Evolutionary conservation across 2,888 invertebrate species (phyloP).

Genomic region (Drosophila mimica): DNA sequence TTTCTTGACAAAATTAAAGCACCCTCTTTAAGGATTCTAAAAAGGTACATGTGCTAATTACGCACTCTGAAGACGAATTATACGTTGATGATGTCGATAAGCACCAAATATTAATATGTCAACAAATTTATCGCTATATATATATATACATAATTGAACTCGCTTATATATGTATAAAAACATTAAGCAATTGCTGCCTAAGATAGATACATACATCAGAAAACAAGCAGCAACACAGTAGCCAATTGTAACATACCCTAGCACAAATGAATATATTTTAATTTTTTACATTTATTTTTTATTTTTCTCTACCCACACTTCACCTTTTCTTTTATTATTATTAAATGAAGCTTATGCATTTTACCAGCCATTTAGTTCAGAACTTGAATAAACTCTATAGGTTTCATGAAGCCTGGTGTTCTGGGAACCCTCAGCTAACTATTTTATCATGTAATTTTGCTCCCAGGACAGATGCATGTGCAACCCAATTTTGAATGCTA

Average conservation of each 20-base stretch:
- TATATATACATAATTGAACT: not conserved
- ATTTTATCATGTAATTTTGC: not conserved
- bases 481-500: not conserved
- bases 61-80: not conserved
- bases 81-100: not conserved
- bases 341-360: not conserved
- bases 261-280: not conserved
- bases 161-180: not conserved
- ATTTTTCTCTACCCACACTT: not conserved
- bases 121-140: not conserved
- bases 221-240: not conserved
- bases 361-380: not conserved
- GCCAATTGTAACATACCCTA: not conserved
- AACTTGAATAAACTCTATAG: not conserved
- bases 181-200: not conserved
- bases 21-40: not conserved
- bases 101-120: slow-evolving; percentile 15
- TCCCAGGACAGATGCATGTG: slow-evolving; percentile 14
- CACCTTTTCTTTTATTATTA: not conserved
- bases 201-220: too few relatives aligned
- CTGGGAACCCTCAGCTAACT: not conserved
- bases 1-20: not conserved
- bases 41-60: not conserved
- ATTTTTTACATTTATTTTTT: not conserved
- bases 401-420: not conserved